Base-by-base conservation (phyloP, 2,888 invertebrate species). In the Lasioglossum lativentre region DNA sequence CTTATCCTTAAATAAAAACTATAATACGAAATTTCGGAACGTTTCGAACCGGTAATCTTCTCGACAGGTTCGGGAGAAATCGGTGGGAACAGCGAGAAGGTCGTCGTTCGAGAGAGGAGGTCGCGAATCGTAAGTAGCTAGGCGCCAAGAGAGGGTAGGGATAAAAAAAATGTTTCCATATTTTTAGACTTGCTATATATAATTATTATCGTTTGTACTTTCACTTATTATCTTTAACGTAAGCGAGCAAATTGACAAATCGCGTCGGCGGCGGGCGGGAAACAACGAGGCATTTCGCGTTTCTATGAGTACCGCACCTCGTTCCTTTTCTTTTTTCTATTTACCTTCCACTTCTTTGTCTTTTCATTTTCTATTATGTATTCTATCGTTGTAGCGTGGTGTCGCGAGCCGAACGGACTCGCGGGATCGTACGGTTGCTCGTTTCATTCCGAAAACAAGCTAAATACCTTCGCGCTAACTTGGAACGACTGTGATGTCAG, bases 111-210 rank as follows among this genome's bases (percentile, higher is more conserved):
- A 23, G 12, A n/a, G 59, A 56, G 34, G 66, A 72, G 2, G 27
- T 66, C 63, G 75, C 70, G 73, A 68, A 70, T 34, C 30, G 23
- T 42, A 73, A 34, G 8, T 19, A 19, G 16, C 59, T 59, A 52
- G 63, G 56, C 12, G 14, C 34, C 38, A 40, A 16, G 12, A 23
- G 19, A 68, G 56, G 52, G 68, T 68, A 68, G 63, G 74, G 75
- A 66, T 30, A 52, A 75, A 82, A 80, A 63, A 30, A 52, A 52
- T n/a, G 82, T 88, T 88, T 88, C 70, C 84, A 86, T 87, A 91
- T 87, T 91, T 89, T 88, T 90, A 87, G 86, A 89, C 71, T 84
- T 68, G 88, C 79, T 70, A 75, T 83, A 75, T 83, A 85, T 86
- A 82, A 83, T 80, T 85, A 86, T 77, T 66, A 85, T 88, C 78